Conservation (phyloP, 1,140 invertebrate species). For the Dinothrombium tinctorium region DNA sequence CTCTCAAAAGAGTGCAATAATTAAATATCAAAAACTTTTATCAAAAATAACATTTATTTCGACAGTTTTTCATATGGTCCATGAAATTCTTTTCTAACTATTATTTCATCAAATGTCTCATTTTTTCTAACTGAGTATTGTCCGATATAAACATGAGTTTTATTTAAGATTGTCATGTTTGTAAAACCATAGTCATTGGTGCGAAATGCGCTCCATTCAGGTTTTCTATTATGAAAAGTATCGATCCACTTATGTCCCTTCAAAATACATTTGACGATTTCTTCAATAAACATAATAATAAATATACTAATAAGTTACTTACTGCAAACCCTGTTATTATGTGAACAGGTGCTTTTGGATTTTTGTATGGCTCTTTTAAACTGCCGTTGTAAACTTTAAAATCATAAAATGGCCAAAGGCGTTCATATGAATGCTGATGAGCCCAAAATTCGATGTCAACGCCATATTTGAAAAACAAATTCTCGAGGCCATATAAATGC, state of each 20-base stretch:
- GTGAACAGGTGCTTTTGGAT: slow-evolving; percentile 71
- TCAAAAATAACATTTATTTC: too few species aligned
- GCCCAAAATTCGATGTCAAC: slow-evolving; percentile 92
- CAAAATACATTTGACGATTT: too few species aligned
- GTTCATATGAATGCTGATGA: slow-evolving; percentile 86
- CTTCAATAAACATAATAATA: too few species aligned
- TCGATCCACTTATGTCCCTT: slow-evolving; percentile 33
- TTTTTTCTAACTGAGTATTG: slow-evolving; percentile 82
- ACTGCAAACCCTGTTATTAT: slow-evolving; percentile 29
- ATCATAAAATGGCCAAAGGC: slow-evolving; percentile 77
- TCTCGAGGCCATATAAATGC: slow-evolving; percentile 37
- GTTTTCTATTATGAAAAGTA: slow-evolving; percentile 25
- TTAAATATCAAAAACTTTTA: too few species aligned
- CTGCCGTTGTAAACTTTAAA: slow-evolving; percentile 50
- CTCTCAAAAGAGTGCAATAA: too few species aligned
- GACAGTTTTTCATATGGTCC: too few species aligned
- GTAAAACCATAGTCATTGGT: slow-evolving; percentile 82
- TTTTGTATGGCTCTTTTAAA: slow-evolving; percentile 42
- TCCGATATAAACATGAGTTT: slow-evolving; percentile 63
- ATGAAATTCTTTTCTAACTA: too few species aligned
- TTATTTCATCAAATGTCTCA: too few species aligned
- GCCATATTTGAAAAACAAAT: slow-evolving; percentile 45
- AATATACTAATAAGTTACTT: too few species aligned
- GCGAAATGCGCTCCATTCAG: slow-evolving; percentile 56
- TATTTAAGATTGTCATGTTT: slow-evolving; percentile 48